Conservation (phyloP, 1,140 invertebrate genomes). For the Formica selysi region DNA sequence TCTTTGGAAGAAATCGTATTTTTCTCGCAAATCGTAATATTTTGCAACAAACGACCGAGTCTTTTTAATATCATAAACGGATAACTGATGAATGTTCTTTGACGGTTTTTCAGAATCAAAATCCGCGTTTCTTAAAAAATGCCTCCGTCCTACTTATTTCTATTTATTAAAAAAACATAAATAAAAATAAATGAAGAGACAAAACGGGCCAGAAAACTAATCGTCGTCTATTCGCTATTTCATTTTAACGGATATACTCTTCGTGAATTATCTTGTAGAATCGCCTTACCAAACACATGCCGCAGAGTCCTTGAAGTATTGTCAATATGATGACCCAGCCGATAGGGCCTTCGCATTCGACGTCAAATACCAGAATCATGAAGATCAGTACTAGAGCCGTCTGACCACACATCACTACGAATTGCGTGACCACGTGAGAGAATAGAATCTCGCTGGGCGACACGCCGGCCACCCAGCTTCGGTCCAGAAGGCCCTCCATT, state of each 20-base stretch:
- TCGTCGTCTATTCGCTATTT: neutral
- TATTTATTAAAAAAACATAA: neutral
- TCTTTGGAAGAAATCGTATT: neutral
- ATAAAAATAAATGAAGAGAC: neutral
- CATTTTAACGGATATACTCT: neutral
- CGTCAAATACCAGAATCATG: slow-evolving; percentile 95
- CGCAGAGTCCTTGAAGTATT: slow-evolving; percentile 95
- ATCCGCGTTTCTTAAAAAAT: neutral
- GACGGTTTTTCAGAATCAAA: neutral
- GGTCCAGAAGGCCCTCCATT: slow-evolving; percentile 94
- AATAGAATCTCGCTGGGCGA: slow-evolving; percentile 95
- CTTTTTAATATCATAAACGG: neutral
- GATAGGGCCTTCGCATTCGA: slow-evolving; percentile 94
- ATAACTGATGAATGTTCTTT: too few species aligned
- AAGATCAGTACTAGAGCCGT: slow-evolving; percentile 95
- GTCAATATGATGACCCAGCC: slow-evolving; percentile 94
- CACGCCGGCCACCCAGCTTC: slow-evolving; percentile 96
- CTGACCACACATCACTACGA: slow-evolving; percentile 97
- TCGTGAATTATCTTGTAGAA: neutral
- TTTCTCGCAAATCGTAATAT: neutral
- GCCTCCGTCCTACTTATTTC: neutral
- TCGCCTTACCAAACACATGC: slow-evolving; percentile 94
- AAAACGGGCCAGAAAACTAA: neutral
- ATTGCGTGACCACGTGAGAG: slow-evolving; percentile 97
- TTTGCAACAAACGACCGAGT: neutral